phyloP scores from a whole-genome alignment of 1,140 invertebrate genomes.

The Triops cancriformis region DNA sequence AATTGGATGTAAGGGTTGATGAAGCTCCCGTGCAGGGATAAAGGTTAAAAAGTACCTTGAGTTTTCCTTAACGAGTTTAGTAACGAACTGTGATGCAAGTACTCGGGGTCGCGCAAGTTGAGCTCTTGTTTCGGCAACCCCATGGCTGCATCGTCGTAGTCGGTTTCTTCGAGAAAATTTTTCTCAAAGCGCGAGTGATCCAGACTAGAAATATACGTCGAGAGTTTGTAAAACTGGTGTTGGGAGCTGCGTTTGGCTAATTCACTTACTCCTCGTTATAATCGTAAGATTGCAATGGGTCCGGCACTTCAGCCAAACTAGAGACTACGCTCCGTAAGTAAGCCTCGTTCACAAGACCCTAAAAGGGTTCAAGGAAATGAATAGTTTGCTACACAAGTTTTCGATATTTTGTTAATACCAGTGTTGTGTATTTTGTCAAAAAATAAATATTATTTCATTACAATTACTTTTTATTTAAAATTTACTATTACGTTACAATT shows the following conservation, averaged over 20 bases:
- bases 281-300: not conserved
- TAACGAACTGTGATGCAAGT: conserved; percentile 74
- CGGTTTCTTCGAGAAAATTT: conserved; percentile 41
- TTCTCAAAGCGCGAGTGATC: conserved; percentile 43
- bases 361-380: not conserved
- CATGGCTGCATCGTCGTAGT: conserved; percentile 56
- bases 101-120: conserved; percentile 72
- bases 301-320: not conserved
- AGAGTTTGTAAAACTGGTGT: not conserved
- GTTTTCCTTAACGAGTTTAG: conserved; percentile 41
- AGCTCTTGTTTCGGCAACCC: conserved; percentile 15
- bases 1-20: not conserved
- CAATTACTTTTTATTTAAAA: too few species aligned
- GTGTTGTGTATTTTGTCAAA: too few species aligned
- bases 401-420: too few species aligned
- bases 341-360: not conserved
- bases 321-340: not conserved
- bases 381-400: too few species aligned
- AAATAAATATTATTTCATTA: too few species aligned
- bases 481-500: too few species aligned
- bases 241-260: not conserved
- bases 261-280: not conserved
- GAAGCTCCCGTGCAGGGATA: not conserved
- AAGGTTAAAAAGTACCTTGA: conserved; percentile 60
- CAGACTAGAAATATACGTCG: not conserved